Conservation (phyloP, 2,113 vertebrate species). For the Crotophaga sulcirostris region DNA sequence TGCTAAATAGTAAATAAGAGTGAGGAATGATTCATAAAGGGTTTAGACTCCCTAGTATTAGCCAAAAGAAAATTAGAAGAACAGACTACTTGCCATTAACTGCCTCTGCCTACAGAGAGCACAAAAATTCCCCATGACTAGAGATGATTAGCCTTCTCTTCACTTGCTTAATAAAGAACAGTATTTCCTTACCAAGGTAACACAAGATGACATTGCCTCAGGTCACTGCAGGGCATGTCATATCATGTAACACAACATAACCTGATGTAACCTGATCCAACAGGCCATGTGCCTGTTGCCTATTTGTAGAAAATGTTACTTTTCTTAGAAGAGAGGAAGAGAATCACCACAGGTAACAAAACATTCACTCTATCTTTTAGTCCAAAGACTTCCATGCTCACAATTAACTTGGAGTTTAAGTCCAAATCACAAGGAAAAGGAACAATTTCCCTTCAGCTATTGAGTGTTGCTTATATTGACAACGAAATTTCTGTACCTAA, state of each 20-base stretch:
- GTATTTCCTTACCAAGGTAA: constrained; percentile 60
- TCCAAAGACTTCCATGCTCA: neutral
- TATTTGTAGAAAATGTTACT: constrained; percentile 54
- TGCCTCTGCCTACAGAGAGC: constrained; percentile 16
- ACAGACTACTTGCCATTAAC: neutral
- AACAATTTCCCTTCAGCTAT: constrained; percentile 39
- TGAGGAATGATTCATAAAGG: neutral
- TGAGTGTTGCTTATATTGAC: neutral
- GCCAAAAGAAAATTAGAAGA: constrained; percentile 4
- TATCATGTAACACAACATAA: constrained; percentile 65
- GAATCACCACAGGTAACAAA: constrained; percentile 17
- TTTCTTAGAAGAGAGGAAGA: constrained; percentile 42
- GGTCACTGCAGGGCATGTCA: constrained; percentile 72
- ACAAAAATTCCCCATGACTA: constrained; percentile 20
- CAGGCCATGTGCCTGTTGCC: constrained; percentile 73
- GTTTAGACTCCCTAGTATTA: constrained; percentile 3
- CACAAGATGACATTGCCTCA: constrained; percentile 72
- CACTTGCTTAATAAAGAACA: constrained; percentile 70
- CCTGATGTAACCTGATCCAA: constrained; percentile 68
- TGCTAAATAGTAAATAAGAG: constrained; percentile 10
- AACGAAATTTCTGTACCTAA: neutral
- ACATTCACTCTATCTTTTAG: constrained; percentile 17
- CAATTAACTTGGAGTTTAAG: neutral
- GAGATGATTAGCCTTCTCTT: constrained; percentile 31
- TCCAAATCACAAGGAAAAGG: neutral